Conservation (phyloP, 2,888 invertebrate species). For the Taenaris catops region DNA sequence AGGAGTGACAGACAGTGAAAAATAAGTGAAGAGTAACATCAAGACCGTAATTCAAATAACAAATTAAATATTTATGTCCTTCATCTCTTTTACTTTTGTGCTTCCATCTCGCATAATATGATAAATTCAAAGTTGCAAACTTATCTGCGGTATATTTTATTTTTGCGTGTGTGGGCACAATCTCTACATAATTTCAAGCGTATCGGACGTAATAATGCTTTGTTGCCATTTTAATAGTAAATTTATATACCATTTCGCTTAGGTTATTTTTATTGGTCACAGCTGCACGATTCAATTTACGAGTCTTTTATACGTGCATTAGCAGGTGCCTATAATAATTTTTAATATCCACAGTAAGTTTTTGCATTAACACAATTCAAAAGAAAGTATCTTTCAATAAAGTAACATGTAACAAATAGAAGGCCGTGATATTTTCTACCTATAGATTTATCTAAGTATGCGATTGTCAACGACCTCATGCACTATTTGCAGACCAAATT, state of each 20-base stretch:
- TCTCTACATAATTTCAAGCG: conserved; percentile 16
- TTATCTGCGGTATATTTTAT: conserved; percentile 18
- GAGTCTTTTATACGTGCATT: conserved; percentile 15
- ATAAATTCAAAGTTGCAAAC: conserved; percentile 31
- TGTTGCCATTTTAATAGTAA: conserved; percentile 17
- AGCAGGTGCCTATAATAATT: conserved; percentile 17
- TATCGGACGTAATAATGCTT: conserved; percentile 19
- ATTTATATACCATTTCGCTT: conserved; percentile 20
- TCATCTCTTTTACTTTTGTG: conserved; percentile 39
- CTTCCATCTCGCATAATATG: conserved; percentile 35
- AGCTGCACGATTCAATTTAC: conserved; percentile 12
- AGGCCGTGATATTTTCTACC: no score
- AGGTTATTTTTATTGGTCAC: conserved; percentile 20
- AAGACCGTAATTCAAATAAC: conserved; percentile 45
- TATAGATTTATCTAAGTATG: no score
- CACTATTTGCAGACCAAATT: no score
- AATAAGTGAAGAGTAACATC: conserved; percentile 47
- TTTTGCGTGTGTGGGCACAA: conserved; percentile 22
- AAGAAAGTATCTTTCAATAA: conserved; percentile 13
- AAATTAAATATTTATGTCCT: conserved; percentile 53
- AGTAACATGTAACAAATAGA: no score
- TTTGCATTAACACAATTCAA: conserved; percentile 6
- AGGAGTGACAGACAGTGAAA: conserved; percentile 52
- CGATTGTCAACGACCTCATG: no score
- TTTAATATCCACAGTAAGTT: conserved; percentile 10